A percentile compares a stretch with the other conserved stretches of the same genome.
These are phyloP conservation scores for Lucilia sericata DNA, from an alignment of 1,140 invertebrate genomes.

Conservation along the genomic window DNA sequence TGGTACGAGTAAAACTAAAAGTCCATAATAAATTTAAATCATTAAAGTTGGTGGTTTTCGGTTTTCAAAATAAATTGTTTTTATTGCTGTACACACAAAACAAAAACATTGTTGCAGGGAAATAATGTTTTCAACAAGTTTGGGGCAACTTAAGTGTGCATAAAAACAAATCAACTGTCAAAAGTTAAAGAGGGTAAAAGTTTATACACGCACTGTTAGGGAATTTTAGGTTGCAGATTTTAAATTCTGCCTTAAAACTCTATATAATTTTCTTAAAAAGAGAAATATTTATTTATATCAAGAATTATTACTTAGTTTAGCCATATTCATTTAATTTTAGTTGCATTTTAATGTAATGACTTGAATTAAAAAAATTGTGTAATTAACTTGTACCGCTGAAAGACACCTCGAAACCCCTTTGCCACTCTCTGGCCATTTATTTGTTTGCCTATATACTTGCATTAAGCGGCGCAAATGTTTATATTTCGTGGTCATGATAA, in stretches of 20 bases:
- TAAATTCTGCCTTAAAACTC: no score
- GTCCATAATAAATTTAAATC: neutral
- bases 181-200: neutral
- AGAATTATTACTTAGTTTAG: neutral
- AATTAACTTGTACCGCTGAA: neutral
- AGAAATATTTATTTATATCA: neutral
- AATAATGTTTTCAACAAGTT: constrained; percentile 25
- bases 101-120: neutral
- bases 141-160: neutral
- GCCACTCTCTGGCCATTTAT: neutral
- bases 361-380: neutral
- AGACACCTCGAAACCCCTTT: neutral
- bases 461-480: neutral
- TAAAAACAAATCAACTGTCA: constrained; percentile 13
- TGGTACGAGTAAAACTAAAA: neutral
- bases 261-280: neutral
- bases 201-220: no score
- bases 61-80: neutral
- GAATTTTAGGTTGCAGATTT: no score
- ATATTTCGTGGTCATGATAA: constrained; percentile 12
- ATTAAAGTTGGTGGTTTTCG: neutral
- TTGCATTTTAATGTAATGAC: neutral
- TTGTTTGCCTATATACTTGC: neutral
- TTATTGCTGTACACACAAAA: no score
- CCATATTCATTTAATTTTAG: neutral